Conservation (phyloP, 2,888 invertebrate species). For the Sabatieria punctata region DNA sequence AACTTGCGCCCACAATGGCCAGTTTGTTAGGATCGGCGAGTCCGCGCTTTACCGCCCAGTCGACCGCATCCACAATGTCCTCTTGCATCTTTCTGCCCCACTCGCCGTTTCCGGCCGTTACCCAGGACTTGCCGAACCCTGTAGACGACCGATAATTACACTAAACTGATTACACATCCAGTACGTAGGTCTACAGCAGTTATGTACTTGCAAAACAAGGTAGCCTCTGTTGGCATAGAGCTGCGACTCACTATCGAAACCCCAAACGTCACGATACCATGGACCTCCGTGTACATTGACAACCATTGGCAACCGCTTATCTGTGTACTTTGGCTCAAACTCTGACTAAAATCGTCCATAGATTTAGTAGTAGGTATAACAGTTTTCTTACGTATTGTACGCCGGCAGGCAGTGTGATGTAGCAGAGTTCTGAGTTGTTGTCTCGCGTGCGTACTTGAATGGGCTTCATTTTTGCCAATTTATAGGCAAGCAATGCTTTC, state of each 20-base stretch:
- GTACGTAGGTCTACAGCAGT: too few species aligned
- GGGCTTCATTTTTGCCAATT: neutral
- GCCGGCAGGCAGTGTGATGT: conserved; percentile 3
- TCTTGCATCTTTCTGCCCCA: conserved; percentile 29
- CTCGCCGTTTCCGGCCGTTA: conserved; percentile 29
- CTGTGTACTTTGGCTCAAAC: too few species aligned
- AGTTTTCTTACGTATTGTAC: neutral
- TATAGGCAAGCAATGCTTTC: neutral
- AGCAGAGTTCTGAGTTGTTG: neutral
- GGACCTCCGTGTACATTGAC: conserved; percentile 9
- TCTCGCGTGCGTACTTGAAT: neutral
- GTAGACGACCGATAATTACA: conserved; percentile 27
- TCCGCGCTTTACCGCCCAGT: conserved; percentile 22
- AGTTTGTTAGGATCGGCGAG: conserved; percentile 19
- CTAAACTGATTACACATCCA: too few species aligned
- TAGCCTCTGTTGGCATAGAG: conserved; percentile 13
- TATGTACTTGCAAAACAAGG: too few species aligned
- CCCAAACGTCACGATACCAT: conserved; percentile 2
- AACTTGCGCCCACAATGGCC: conserved; percentile 21
- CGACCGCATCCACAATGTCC: conserved; percentile 27
- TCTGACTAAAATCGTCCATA: too few species aligned
- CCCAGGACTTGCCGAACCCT: conserved; percentile 26
- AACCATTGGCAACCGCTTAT: conserved; percentile 5
- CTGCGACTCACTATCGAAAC: too few species aligned
- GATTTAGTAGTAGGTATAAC: too few species aligned